Evolutionary conservation across 2,888 invertebrate genomes (phyloP), one percentile per base, ranked within the genome.

Genomic region (Pseudococcus jackbeardsleyi): DNA sequence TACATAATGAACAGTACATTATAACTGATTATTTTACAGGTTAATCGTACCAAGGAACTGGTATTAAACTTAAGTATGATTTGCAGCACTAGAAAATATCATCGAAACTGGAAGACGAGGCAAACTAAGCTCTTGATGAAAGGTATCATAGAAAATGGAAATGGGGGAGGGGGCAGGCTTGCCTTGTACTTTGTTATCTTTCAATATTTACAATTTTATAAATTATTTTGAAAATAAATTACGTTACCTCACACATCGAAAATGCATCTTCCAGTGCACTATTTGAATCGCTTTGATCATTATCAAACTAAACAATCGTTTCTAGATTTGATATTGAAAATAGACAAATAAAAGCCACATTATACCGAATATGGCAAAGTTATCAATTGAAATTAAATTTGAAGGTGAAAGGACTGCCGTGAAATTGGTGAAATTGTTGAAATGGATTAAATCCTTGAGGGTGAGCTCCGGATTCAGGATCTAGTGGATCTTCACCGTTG

Each of bases 401-500:
- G 93, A 98, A 99, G 92, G 98, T 97, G 94, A 98, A 98, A 92
- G 96, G 96, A 91, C 96, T 96, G 89, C 96, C 96, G 91, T 94
- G 95, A 93, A 96, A 96, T 92, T 95, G 94, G 90, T 96, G 95
- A 93, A 97, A 97, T 89, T 93, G 93, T 90, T 92, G 93, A 91
- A 93, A 94, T 91, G 96, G 96, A 92, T 94, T 95, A 91, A 95
- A 94, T 19, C 94, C 94, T 68, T 93, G 92, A 89, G 93, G 93
- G 90, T 93, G 93, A 90, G 92, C 93, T 22, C 94, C 94, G 8
- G 95, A 93, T 92, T 99, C 99, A 0, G 99, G 99, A 93, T 99
- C 99, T 88, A 99, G 93, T 0, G 99, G 99, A 94, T 99, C 99
- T 90, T 96, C 95, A 89, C 99, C 99, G 90, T 94, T 93, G 93